Evolutionary conservation across 2,113 vertebrate species (phyloP).

Genomic region (Zosterops borbonicus): DNA sequence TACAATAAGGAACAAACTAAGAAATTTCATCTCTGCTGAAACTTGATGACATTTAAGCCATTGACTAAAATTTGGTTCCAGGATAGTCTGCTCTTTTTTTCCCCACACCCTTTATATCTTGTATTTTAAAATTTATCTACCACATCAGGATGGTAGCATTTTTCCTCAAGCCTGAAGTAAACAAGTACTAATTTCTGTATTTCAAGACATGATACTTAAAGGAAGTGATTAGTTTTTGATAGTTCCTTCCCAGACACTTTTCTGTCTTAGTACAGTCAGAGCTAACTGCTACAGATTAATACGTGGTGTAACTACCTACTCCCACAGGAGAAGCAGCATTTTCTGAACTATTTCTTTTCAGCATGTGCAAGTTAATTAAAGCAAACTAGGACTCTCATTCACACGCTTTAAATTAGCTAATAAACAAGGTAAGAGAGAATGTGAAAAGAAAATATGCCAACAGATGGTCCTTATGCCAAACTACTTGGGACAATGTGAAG

Average conservation of each 20-base stretch:
- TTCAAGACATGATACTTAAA: neutral
- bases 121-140: neutral
- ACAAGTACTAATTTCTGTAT: neutral
- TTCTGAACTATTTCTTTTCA: neutral
- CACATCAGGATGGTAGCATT: neutral
- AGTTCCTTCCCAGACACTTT: neutral
- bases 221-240: neutral
- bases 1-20: neutral
- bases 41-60: neutral
- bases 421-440: neutral
- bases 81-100: neutral
- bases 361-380: neutral
- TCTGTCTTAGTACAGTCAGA: neutral
- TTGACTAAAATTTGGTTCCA: neutral
- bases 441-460: neutral
- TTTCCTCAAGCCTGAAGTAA: neutral
- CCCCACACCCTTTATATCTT: neutral
- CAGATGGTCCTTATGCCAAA: neutral
- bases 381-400: neutral
- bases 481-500: neutral
- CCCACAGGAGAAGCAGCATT: neutral
- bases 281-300: neutral
- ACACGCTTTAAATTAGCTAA: neutral
- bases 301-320: neutral
- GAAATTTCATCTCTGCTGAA: neutral